A percentile compares a stretch with the other conserved stretches of the same genome.
Evolutionary conservation across 2,113 vertebrate genomes (phyloP).

Genomic region (Tringa solitaria): DNA sequence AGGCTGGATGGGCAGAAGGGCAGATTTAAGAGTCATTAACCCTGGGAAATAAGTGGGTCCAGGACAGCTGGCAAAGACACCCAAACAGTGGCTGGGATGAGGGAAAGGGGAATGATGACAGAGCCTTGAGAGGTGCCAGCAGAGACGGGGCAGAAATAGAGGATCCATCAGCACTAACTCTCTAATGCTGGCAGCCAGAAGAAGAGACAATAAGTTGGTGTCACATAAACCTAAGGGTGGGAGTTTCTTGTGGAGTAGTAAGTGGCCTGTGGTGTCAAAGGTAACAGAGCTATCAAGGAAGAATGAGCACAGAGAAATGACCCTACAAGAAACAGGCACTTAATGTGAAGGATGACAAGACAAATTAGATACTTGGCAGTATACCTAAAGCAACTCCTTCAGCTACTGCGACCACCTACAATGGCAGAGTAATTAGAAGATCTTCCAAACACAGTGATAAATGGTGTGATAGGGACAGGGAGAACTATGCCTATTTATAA

Average conservation of each 20-base stretch:
- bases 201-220: conserved; percentile 17
- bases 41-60: not conserved
- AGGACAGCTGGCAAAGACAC: not conserved
- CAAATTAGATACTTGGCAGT: conserved; percentile 57
- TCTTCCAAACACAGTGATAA: conserved; percentile 65
- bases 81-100: not conserved
- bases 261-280: conserved; percentile 51
- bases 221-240: conserved; percentile 31
- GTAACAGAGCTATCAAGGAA: conserved; percentile 56
- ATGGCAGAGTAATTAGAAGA: conserved; percentile 67
- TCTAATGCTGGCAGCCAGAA: conserved; percentile 7
- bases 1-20: not conserved
- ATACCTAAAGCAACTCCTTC: conserved; percentile 62
- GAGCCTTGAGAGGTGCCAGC: not conserved
- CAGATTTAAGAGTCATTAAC: not conserved
- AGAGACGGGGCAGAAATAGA: not conserved
- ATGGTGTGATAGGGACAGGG: conserved; percentile 35
- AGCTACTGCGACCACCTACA: conserved; percentile 59
- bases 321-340: conserved; percentile 50
- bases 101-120: not conserved
- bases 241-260: conserved; percentile 16
- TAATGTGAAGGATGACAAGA: conserved; percentile 62
- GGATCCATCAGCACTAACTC: conserved; percentile 4
- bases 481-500: conserved; percentile 62
- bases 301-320: conserved; percentile 53